Percentiles rank a stretch among this genome's conserved stretches.
These are phyloP conservation scores for Chascanopsetta lugubris DNA, from an alignment of 2,113 vertebrate genomes.

Conservation along the genomic window DNA sequence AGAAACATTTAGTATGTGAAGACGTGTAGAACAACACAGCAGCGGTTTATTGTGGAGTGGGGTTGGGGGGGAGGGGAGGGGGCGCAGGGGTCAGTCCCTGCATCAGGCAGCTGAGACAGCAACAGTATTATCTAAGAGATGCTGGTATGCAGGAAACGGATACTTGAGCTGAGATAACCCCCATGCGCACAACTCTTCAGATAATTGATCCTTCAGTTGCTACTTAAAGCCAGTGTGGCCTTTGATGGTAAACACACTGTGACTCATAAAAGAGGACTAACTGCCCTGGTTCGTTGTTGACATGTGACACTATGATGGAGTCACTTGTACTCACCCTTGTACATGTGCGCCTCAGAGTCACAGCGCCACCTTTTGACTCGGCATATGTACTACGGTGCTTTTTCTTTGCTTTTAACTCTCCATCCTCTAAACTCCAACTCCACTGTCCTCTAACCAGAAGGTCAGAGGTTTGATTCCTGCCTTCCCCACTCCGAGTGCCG, in stretches of 20 bases:
- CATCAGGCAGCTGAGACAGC: slow-evolving; percentile 38
- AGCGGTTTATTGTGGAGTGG: slow-evolving; percentile 25
- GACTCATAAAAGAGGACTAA: neutral
- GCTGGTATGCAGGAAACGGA: slow-evolving; percentile 55
- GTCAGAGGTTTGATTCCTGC: too few relatives aligned
- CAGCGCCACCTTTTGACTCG: too few relatives aligned
- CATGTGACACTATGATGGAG: neutral
- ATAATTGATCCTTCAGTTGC: slow-evolving; percentile 48
- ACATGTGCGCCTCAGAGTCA: too few relatives aligned
- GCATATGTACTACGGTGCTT: too few relatives aligned
- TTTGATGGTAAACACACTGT: neutral
- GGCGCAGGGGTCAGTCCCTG: slow-evolving; percentile 13
- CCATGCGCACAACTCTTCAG: slow-evolving; percentile 18
- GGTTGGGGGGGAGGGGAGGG: too few relatives aligned
- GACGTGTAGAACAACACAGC: slow-evolving; percentile 22
- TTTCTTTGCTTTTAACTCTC: too few relatives aligned
- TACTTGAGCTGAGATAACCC: slow-evolving; percentile 30
- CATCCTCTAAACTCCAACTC: too few relatives aligned
- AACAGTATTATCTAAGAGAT: slow-evolving; percentile 39
- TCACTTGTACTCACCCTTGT: too few relatives aligned
- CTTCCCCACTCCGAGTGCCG: too few relatives aligned
- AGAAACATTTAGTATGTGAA: slow-evolving; percentile 18
- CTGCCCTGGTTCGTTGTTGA: too few relatives aligned
- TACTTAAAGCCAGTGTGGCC: slow-evolving; percentile 21
- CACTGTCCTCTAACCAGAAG: too few relatives aligned